Conservation (phyloP, 1,140 invertebrate species). For the Batillaria attramentaria region DNA sequence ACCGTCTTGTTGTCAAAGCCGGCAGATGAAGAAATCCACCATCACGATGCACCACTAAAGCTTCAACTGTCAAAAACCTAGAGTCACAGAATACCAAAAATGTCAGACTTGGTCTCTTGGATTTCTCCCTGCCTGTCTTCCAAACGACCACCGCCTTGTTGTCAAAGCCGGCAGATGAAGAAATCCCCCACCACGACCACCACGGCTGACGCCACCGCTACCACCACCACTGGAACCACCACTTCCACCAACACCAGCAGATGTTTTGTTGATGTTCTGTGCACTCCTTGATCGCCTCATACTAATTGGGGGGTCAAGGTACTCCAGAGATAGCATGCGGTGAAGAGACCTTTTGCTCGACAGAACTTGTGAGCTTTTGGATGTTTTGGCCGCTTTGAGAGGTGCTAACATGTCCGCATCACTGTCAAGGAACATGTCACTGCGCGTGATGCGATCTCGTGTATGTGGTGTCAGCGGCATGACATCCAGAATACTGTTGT, state of each 20-base stretch:
- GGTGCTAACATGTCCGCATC: neutral
- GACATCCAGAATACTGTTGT: slow-evolving; percentile 35
- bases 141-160: slow-evolving; percentile 29
- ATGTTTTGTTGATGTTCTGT: neutral
- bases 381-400: neutral
- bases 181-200: neutral
- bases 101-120: neutral
- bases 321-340: slow-evolving; percentile 43
- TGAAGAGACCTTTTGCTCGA: slow-evolving; percentile 13
- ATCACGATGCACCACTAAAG: neutral
- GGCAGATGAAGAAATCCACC: neutral
- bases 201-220: too few species aligned
- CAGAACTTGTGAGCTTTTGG: slow-evolving; percentile 32
- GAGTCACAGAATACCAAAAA: neutral
- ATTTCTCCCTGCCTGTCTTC: slow-evolving; percentile 15
- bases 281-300: slow-evolving; percentile 33
- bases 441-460: slow-evolving; percentile 33
- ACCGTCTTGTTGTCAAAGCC: neutral
- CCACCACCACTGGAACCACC: too few species aligned
- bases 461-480: slow-evolving; percentile 43
- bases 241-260: too few species aligned
- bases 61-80: neutral
- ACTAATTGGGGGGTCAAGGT: slow-evolving; percentile 38
- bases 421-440: slow-evolving; percentile 31
- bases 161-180: slow-evolving; percentile 5